Evolutionary conservation across 2,888 invertebrate genomes (phyloP), one percentile per base, ranked within the genome.

Genomic region (Tenthredo scrophulariae): DNA sequence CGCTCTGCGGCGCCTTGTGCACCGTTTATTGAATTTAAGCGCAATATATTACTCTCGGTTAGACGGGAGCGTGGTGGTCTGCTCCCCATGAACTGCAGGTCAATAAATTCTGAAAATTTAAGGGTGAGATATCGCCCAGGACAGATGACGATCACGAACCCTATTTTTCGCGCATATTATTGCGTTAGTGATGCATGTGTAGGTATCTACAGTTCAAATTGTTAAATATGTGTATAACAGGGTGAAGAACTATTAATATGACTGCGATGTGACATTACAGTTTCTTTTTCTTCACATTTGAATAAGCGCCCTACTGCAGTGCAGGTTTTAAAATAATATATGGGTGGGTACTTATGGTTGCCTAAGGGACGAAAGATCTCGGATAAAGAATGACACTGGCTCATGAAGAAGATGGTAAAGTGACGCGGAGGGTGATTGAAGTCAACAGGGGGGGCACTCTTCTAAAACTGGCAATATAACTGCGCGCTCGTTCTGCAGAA

Each of bases 1-100:
- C 50, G 79, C 87, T 85, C 85, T 87, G 85, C 84, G 67, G 70
- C 75, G 74, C 70, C 67, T 46, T 67, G 84, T 62, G 84, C 82
- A 83, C 84, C 82, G 85, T 58, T 80, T 80, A 80, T 80, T 80
- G 80, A 80, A 80, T 80, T 80, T 80, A 29, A 80, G 58, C 80
- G 62, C 40, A 40, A 80, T 80, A 80, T 62, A 80, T 80, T 80
- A 80, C 80, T 62, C 80, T 37, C 37, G 80, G 62, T 80, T 80
- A 80, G 80, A 37, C 29, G 67, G 29, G 13, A 40, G n/a, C 72
- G 18, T 40, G 37, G 33, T 22, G 72, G 33, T 72, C 75, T 37
- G 75, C 46, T 15, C 22, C 75, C 67, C 67, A 15, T 29, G 67
- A 67, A 26, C 50, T 77, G 77, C 77, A 50, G 43, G 77, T 77